phyloP scores from a whole-genome alignment of 2,888 invertebrate genomes.

The Heliothis peltigera region DNA sequence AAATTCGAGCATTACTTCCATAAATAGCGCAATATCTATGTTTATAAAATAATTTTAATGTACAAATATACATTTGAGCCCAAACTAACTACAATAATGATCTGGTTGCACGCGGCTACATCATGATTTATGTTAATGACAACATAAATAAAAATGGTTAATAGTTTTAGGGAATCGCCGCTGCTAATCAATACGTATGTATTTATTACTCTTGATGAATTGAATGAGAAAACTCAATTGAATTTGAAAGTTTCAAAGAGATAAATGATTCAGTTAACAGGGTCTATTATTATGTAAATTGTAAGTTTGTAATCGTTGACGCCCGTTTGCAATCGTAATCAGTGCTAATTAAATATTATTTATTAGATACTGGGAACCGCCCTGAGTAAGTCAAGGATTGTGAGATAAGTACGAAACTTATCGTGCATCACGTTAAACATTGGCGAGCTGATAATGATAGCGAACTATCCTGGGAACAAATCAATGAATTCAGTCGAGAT shows the following conservation, averaged over 20 bases:
- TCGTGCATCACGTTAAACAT: slow-evolving; percentile 79
- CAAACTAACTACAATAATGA: slow-evolving; percentile 14
- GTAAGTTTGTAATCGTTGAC: slow-evolving; percentile 66
- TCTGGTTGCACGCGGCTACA: slow-evolving; percentile 44
- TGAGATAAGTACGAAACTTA: slow-evolving; percentile 72
- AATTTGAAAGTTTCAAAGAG: slow-evolving; percentile 22
- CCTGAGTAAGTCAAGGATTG: slow-evolving; percentile 82
- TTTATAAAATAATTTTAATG: slow-evolving; percentile 45
- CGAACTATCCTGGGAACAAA: slow-evolving; percentile 50
- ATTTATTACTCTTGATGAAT: slow-evolving; percentile 11
- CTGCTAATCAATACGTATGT: slow-evolving; percentile 8
- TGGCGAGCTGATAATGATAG: slow-evolving; percentile 46
- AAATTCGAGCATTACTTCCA: slow-evolving; percentile 20
- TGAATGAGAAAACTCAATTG: slow-evolving; percentile 15
- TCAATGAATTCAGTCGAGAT: slow-evolving; percentile 50
- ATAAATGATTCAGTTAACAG: slow-evolving; percentile 47
- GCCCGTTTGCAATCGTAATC: slow-evolving; percentile 65
- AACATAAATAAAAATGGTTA: slow-evolving; percentile 26
- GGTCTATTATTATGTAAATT: slow-evolving; percentile 64
- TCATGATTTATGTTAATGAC: slow-evolving; percentile 47
- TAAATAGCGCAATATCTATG: slow-evolving; percentile 44
- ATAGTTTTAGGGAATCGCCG: slow-evolving; percentile 9
- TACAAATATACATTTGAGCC: slow-evolving; percentile 8
- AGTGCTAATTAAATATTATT: slow-evolving; percentile 71
- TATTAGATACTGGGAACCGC: slow-evolving; percentile 72